These are phyloP conservation scores for Montipora cactus DNA, from an alignment of 64 coral and sea anemone genomes.

Conservation along the genomic window DNA sequence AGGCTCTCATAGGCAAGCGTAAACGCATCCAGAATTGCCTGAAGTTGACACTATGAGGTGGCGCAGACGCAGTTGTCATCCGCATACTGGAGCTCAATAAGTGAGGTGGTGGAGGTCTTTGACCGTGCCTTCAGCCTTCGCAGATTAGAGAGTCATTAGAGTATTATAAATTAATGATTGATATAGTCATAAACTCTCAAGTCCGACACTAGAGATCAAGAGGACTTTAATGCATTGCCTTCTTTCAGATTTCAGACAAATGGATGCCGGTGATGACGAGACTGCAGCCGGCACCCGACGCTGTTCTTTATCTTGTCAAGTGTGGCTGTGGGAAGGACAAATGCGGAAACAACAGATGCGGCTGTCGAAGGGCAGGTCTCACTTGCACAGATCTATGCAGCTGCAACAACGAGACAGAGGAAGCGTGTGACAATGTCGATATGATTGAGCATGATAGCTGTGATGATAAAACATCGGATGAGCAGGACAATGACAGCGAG, in stretches of 20 bases:
- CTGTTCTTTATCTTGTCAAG: constrained; percentile 73
- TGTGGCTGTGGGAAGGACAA: constrained; percentile 71
- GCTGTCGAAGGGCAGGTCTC: constrained; percentile 60
- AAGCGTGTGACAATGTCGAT: constrained; percentile 59
- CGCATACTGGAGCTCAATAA: no score
- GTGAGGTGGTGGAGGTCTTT: no score
- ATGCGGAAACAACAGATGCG: constrained; percentile 63
- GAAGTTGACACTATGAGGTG: no score
- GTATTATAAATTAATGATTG: background rate
- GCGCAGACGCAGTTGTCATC: no score
- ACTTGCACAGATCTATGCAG: constrained; percentile 73
- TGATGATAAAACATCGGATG: constrained; percentile 74
- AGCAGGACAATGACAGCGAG: constrained; percentile 62
- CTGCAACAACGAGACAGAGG: constrained; percentile 50
- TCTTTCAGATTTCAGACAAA: constrained; percentile 62
- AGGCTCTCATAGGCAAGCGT: no score
- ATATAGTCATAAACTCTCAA: constrained; percentile 32
- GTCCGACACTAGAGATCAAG: constrained; percentile 20
- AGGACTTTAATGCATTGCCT: constrained; percentile 27
- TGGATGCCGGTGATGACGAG: constrained; percentile 62
- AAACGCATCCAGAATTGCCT: no score
- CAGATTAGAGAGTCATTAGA: no score
- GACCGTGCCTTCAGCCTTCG: no score
- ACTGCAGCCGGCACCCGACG: constrained; percentile 66
- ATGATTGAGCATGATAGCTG: constrained; percentile 63